Evolutionary conservation across 2,113 vertebrate genomes (phyloP), one percentile per base, ranked within the genome.

Genomic region (Ceyx melanurus): DNA sequence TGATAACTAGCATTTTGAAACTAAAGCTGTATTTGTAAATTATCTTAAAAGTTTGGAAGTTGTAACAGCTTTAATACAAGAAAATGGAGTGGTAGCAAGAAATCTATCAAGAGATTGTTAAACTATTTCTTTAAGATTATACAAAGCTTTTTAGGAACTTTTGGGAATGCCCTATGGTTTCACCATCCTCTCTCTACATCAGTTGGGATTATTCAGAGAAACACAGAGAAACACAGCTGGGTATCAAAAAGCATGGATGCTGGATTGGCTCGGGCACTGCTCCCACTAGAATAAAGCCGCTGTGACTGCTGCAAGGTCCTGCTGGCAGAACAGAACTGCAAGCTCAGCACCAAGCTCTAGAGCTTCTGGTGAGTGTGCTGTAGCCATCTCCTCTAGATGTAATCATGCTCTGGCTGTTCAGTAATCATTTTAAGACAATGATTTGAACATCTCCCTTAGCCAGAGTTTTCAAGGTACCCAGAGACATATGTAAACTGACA

Each of bases 301-400:
- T 40, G 71, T 58, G 84, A 35, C 83, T 87, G 71, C 90, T 50
- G 67, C 67, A n/a, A 58, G 57, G 77, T n/a, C 87, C 91, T 40
- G 35, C 74, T 73, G 84, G 89, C 74, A 26, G 46, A 94, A 82
- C 72, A 35, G 62, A 26, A 54, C 53, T 84, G 83, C 86, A 48
- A 79, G 58, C 81, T 90, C 91, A 92, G 81, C 89, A 88, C 29
- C 13, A 9, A 92, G 83, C 86, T 62, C 77, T 51, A 7, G 35
- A 58, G 87, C 82, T 61, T 5, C 21, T 57, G 61, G 29, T 15
- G 22, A 1, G 11, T 35, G 28, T 19, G 57, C 83, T 31, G 17
- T 62, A 71, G 75, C 1, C 1, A 18, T 46, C 51, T 80, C 43
- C 81, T 17, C 84, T 46, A 35, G 29, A 71, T 45, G 28, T 3